Conservation (phyloP, 2,113 vertebrate genomes). For the Azemiops feae region DNA sequence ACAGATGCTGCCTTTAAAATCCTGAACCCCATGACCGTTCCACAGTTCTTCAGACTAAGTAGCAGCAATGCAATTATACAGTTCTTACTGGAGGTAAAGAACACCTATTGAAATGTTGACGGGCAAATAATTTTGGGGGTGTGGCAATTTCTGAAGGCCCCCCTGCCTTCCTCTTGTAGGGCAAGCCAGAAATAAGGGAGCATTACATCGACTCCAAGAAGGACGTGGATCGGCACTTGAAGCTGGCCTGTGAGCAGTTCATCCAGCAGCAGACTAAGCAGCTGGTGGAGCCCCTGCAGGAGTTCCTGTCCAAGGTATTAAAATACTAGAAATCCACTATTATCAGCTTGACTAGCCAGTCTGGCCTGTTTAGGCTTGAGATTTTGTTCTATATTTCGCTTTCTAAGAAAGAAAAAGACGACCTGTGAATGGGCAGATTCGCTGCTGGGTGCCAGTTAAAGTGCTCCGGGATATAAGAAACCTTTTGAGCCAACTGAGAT, state of each 20-base stretch:
- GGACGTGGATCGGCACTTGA: slow-evolving; percentile 94
- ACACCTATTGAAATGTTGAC: slow-evolving; percentile 11
- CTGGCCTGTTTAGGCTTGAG: background rate
- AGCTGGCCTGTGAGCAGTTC: slow-evolving; percentile 95
- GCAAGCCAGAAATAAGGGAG: slow-evolving; percentile 97
- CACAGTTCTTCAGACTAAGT: slow-evolving; percentile 93
- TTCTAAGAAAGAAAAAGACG: background rate
- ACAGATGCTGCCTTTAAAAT: slow-evolving; percentile 99
- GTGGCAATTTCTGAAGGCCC: slow-evolving; percentile 45
- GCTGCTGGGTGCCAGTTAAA: background rate
- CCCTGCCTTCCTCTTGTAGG: slow-evolving; percentile 74
- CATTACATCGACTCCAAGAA: slow-evolving; percentile 99
- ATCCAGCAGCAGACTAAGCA: slow-evolving; percentile 96
- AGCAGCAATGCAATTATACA: slow-evolving; percentile 98
- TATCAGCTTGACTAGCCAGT: background rate
- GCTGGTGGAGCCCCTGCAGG: slow-evolving; percentile 89
- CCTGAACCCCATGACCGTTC: slow-evolving; percentile 92
- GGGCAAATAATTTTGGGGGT: slow-evolving; percentile 19
- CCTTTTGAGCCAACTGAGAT: background rate
- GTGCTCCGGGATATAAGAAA: rapidly evolving
- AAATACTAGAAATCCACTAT: rapidly evolving
- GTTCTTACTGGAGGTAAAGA: slow-evolving; percentile 93
- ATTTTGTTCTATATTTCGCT: background rate
- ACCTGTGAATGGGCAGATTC: background rate
- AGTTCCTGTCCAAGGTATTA: slow-evolving; percentile 92